phyloP scores from a whole-genome alignment of 2,113 vertebrate species.

The Melanerpes aurifrons region DNA sequence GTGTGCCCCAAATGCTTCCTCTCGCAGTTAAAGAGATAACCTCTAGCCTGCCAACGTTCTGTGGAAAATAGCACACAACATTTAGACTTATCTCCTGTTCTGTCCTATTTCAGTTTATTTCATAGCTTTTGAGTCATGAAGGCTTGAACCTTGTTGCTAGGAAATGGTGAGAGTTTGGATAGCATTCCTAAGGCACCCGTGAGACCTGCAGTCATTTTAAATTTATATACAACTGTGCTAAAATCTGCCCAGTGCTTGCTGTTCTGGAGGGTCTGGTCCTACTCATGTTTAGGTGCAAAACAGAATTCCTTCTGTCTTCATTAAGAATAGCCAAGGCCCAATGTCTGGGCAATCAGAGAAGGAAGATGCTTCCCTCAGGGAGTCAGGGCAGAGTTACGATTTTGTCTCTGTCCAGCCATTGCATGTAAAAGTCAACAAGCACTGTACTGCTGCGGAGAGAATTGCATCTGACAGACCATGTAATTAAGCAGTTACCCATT shows the following conservation, averaged over 20 bases:
- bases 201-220: not conserved
- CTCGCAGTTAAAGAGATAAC: not conserved
- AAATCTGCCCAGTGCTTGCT: not conserved
- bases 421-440: not conserved
- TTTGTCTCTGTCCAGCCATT: not conserved
- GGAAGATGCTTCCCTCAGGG: not conserved
- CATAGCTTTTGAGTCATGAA: not conserved
- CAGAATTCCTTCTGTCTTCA: not conserved
- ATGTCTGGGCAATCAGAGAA: not conserved
- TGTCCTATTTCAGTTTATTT: not conserved
- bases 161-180: not conserved
- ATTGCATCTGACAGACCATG: not conserved
- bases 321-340: not conserved
- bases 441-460: constrained; percentile 14
- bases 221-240: not conserved
- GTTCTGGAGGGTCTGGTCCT: not conserved
- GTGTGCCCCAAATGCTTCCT: not conserved
- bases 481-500: not conserved
- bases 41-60: not conserved
- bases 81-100: not conserved
- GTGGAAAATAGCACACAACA: not conserved
- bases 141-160: not conserved
- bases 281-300: not conserved
- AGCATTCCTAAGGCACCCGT: not conserved
- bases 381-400: not conserved